phyloP scores from a whole-genome alignment of 1,140 invertebrate species.

The Drosophila ananassae region DNA sequence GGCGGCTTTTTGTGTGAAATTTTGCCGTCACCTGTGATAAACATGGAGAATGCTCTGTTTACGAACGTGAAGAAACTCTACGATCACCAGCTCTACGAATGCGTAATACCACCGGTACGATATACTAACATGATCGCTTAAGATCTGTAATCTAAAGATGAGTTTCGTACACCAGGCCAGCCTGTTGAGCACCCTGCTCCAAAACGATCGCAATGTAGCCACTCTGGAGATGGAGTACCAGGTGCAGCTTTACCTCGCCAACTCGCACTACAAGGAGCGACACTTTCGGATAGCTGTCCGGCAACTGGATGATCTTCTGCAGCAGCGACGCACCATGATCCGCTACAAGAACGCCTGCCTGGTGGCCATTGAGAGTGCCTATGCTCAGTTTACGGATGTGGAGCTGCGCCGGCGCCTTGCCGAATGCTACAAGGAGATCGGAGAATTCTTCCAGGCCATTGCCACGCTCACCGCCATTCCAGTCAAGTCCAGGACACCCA shows the following conservation, averaged over 20 bases:
- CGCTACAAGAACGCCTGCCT: slow-evolving; percentile 61
- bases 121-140: neutral
- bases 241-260: slow-evolving; percentile 58
- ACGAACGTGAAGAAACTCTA: slow-evolving; percentile 74
- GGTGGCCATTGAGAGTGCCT: slow-evolving; percentile 60
- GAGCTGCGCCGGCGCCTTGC: slow-evolving; percentile 90
- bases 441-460: slow-evolving; percentile 87
- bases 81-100: slow-evolving; percentile 72
- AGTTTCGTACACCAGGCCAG: slow-evolving; percentile 50
- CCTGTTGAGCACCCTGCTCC: slow-evolving; percentile 59
- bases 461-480: slow-evolving; percentile 88
- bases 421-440: slow-evolving; percentile 87
- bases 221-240: slow-evolving; percentile 77
- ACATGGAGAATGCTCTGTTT: slow-evolving; percentile 72
- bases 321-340: slow-evolving; percentile 56
- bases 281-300: slow-evolving; percentile 51
- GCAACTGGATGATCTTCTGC: slow-evolving; percentile 51
- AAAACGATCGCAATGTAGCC: slow-evolving; percentile 70
- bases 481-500: slow-evolving; percentile 88
- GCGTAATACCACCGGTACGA: slow-evolving; percentile 68
- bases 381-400: slow-evolving; percentile 85
- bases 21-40: neutral
- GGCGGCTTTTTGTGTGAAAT: neutral
- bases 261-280: slow-evolving; percentile 60
- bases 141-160: neutral